Conservation (phyloP, 2,888 invertebrate genomes). For the Luperina testacea region DNA sequence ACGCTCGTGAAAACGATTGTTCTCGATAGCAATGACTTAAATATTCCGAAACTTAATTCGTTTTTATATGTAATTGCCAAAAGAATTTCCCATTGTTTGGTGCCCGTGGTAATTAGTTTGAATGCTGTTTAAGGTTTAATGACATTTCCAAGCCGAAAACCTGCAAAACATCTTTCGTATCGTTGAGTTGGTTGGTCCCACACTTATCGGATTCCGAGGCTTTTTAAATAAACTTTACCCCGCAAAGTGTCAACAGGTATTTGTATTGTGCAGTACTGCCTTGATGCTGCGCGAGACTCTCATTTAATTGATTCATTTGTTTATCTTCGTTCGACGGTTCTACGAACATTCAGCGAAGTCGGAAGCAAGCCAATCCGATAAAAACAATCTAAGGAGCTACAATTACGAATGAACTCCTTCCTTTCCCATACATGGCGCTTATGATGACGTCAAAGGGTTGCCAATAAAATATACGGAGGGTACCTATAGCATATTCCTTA, state of each 20-base stretch:
- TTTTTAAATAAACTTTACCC: slow-evolving; percentile 11
- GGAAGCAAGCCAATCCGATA: slow-evolving; percentile 20
- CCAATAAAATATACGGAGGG: slow-evolving; percentile 31
- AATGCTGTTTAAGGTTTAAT: slow-evolving; percentile 14
- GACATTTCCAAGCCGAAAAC: background rate
- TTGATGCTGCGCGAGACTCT: slow-evolving; percentile 4
- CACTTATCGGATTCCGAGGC: slow-evolving; percentile 9
- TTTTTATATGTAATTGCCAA: slow-evolving; percentile 10
- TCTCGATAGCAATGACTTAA: slow-evolving; percentile 28
- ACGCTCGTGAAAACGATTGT: slow-evolving; percentile 27
- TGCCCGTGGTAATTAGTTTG: slow-evolving; percentile 6
- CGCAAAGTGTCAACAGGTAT: slow-evolving; percentile 14
- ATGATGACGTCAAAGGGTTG: slow-evolving; percentile 42
- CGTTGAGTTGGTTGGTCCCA: slow-evolving; percentile 1
- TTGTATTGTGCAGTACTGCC: slow-evolving; percentile 17
- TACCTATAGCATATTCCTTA: slow-evolving; percentile 10
- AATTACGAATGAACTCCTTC: slow-evolving; percentile 30
- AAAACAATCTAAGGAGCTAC: slow-evolving; percentile 34
- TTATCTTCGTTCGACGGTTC: slow-evolving; percentile 35
- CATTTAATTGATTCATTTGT: slow-evolving; percentile 39
- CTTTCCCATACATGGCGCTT: slow-evolving; percentile 26
- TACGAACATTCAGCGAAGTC: slow-evolving; percentile 28
- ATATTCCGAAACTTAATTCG: background rate
- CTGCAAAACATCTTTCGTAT: background rate
- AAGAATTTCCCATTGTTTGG: slow-evolving; percentile 19